A percentile compares a stretch with the other conserved stretches of the same genome.
Evolutionary conservation across 2,888 invertebrate species (phyloP).

Genomic region (Crioceris asparagi): DNA sequence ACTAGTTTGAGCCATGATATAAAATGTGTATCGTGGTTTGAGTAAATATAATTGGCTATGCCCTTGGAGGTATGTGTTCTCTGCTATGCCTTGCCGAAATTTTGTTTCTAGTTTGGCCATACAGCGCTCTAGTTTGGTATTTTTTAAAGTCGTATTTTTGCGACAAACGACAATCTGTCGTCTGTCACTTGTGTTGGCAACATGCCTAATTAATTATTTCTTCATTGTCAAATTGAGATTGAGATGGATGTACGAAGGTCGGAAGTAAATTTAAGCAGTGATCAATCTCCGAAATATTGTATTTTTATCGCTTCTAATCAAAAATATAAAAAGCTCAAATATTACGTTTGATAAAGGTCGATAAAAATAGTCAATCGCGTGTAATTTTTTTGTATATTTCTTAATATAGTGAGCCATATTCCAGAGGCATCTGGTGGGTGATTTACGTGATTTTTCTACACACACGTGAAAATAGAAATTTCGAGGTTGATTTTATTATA

Average conservation of each 20-base stretch:
- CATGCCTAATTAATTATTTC: too few species aligned
- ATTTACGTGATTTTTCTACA: constrained; percentile 23
- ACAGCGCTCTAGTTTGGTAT: too few species aligned
- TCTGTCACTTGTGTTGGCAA: too few species aligned
- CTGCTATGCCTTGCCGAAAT: too few species aligned
- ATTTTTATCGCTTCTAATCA: constrained; percentile 19
- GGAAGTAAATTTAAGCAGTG: constrained; percentile 17
- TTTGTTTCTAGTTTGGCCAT: too few species aligned
- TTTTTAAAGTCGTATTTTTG: too few species aligned
- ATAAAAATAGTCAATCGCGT: constrained; percentile 4
- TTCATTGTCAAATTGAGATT: constrained; percentile 14
- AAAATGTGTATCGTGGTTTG: too few species aligned
- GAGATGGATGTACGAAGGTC: constrained; percentile 23
- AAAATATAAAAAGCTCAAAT: constrained; percentile 23
- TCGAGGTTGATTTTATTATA: constrained; percentile 24
- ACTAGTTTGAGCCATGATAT: too few species aligned
- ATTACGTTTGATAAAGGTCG: constrained; percentile 24
- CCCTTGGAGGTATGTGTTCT: too few species aligned
- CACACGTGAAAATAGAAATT: constrained; percentile 29
- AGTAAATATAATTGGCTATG: too few species aligned
- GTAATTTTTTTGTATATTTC: constrained; percentile 9
- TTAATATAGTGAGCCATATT: constrained; percentile 10
- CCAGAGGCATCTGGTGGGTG: constrained; percentile 19
- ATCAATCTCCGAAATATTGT: constrained; percentile 17
- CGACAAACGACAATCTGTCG: too few species aligned